A percentile compares a stretch with the other conserved stretches of the same genome.
Conservation (phyloP, 1,140 invertebrate species). For the Cotesia glomerata region DNA sequence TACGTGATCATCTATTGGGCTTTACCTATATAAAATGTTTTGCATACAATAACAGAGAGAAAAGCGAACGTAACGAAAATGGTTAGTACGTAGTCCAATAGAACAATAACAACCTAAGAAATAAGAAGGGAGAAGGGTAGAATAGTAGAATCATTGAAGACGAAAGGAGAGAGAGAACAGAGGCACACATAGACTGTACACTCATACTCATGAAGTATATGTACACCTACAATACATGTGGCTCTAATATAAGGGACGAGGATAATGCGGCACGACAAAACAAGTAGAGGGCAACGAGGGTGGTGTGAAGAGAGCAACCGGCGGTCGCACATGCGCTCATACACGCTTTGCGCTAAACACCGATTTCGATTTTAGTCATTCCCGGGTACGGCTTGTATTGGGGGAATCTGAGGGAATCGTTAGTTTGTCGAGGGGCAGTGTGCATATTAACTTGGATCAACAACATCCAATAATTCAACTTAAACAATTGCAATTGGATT, state of each 20-base stretch:
- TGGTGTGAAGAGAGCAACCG: conserved; percentile 38
- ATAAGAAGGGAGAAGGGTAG: no score
- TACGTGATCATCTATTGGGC: no score
- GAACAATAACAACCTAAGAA: neutral
- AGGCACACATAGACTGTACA: no score
- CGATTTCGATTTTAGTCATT: conserved; percentile 64
- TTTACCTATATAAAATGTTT: no score
- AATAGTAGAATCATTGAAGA: no score
- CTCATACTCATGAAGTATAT: no score
- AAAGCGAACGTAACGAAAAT: no score
- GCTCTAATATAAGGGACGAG: no score
- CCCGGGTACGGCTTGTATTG: conserved; percentile 54
- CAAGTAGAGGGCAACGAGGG: neutral
- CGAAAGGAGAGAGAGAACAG: no score
- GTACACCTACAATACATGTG: no score
- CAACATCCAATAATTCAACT: conserved; percentile 3
- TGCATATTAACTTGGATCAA: conserved; percentile 3
- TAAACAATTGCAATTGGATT: neutral
- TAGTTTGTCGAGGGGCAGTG: conserved; percentile 31
- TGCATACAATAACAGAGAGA: no score
- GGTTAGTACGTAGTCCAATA: neutral
- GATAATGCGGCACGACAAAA: conserved; percentile 6
- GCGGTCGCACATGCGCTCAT: conserved; percentile 57
- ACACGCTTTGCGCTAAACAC: conserved; percentile 53
- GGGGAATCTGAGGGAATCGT: conserved; percentile 50